These are phyloP conservation scores for Sebastes vulpes DNA, from an alignment of 2,797 vertebrate genomes.

Conservation along the genomic window DNA sequence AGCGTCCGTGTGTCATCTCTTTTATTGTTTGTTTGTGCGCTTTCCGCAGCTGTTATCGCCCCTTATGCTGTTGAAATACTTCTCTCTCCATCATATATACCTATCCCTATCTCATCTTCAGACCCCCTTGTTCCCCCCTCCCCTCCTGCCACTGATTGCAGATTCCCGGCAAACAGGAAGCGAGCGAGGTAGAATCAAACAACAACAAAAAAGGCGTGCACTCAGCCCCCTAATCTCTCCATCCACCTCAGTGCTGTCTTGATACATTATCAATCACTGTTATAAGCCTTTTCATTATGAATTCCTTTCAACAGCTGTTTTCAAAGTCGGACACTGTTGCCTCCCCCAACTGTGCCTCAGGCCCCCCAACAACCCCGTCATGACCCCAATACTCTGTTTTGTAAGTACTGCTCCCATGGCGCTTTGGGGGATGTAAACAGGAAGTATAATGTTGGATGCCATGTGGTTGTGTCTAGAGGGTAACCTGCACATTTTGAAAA, in stretches of 20 bases:
- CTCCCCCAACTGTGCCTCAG: neutral
- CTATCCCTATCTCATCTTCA: slow-evolving; percentile 19
- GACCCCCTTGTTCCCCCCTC: neutral
- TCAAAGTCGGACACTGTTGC: neutral
- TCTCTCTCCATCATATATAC: slow-evolving; percentile 6
- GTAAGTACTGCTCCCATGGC: neutral
- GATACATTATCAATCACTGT: slow-evolving; percentile 16
- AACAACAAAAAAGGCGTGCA: slow-evolving; percentile 16
- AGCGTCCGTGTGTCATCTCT: slow-evolving; percentile 35
- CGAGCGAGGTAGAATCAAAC: slow-evolving; percentile 28
- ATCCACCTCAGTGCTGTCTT: neutral
- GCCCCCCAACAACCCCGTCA: neutral
- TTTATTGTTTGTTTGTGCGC: slow-evolving; percentile 60
- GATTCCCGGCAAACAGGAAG: slow-evolving; percentile 31
- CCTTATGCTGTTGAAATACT: slow-evolving; percentile 45
- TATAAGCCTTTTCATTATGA: neutral
- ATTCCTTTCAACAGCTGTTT: neutral
- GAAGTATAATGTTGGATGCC: neutral
- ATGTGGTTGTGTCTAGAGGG: neutral
- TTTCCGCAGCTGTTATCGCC: slow-evolving; percentile 36
- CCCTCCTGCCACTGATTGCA: slow-evolving; percentile 5
- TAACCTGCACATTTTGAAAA: no score
- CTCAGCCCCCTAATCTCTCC: slow-evolving; percentile 15
- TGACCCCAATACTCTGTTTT: neutral
- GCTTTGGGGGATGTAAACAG: neutral